A percentile compares a stretch with the other conserved stretches of the same genome.
phyloP scores from a whole-genome alignment of 2,888 invertebrate species.

The Petrolisthes cinctipes region DNA sequence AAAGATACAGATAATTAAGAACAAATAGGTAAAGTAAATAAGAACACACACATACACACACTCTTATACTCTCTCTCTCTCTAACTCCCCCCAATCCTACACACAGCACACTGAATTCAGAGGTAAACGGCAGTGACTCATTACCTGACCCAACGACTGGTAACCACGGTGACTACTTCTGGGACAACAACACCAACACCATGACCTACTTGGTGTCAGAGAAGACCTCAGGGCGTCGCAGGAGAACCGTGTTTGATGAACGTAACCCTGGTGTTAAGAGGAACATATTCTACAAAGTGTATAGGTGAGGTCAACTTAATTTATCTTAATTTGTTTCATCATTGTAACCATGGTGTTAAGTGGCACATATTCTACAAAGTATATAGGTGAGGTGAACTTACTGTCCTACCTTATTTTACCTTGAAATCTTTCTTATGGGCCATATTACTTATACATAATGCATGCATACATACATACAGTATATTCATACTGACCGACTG shows the following conservation, averaged over 20 bases:
- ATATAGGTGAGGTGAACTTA: too few relatives aligned
- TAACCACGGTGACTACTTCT: constrained; percentile 50
- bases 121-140: constrained; percentile 30
- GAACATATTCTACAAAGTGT: neutral
- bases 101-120: constrained; percentile 8
- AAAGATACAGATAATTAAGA: neutral
- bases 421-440: too few relatives aligned
- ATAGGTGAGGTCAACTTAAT: neutral
- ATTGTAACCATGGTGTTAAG: too few relatives aligned
- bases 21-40: neutral
- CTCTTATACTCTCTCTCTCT: neutral
- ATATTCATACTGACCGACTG: too few relatives aligned
- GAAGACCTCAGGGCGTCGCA: neutral
- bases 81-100: neutral
- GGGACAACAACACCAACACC: constrained; percentile 19
- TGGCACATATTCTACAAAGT: too few relatives aligned
- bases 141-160: constrained; percentile 31
- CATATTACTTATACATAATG: too few relatives aligned
- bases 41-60: too few relatives aligned
- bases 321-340: too few relatives aligned
- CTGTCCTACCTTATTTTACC: too few relatives aligned
- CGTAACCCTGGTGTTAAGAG: neutral
- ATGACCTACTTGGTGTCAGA: constrained; percentile 38
- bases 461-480: too few relatives aligned
- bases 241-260: neutral